Percentiles rank a stretch among this genome's conserved stretches.
Conservation (phyloP, 2,797 vertebrate genomes). For the Discoglossus pictus region DNA sequence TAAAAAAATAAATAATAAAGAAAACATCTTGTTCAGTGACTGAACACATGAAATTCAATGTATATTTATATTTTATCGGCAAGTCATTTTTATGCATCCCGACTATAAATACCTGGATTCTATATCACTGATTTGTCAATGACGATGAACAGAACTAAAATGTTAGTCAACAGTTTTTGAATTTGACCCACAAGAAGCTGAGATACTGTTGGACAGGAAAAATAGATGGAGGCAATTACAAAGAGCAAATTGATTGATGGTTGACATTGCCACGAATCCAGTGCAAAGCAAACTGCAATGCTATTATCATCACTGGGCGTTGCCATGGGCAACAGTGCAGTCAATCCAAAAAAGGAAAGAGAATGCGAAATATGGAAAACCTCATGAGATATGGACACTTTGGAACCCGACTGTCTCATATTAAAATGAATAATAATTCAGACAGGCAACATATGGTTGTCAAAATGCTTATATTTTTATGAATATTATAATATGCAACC, state of each 20-base stretch:
- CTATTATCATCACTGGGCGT: constrained; percentile 66
- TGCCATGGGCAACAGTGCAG: constrained; percentile 73
- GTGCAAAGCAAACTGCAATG: constrained; percentile 67
- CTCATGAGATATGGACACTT: constrained; percentile 65
- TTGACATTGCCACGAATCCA: constrained; percentile 73
- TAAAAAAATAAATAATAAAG: no score
- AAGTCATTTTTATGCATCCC: no score
- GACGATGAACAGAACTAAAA: constrained; percentile 53
- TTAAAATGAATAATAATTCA: constrained; percentile 58
- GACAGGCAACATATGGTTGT: constrained; percentile 44
- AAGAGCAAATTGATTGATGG: constrained; percentile 74
- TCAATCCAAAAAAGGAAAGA: constrained; percentile 70
- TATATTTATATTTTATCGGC: no score
- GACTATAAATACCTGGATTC: constrained; percentile 10
- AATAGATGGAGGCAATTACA: constrained; percentile 80
- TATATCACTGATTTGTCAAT: constrained; percentile 55
- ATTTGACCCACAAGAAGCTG: constrained; percentile 68
- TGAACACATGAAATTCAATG: no score
- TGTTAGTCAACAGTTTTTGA: constrained; percentile 76
- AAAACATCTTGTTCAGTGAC: no score
- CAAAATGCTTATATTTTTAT: not conserved
- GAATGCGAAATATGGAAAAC: constrained; percentile 65
- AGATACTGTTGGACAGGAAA: constrained; percentile 69
- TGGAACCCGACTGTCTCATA: constrained; percentile 57
- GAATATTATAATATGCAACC: no score